A percentile compares a stretch with the other conserved stretches of the same genome.
phyloP scores from a whole-genome alignment of 2,888 invertebrate genomes.

The Eudasyphora cyanicolor region DNA sequence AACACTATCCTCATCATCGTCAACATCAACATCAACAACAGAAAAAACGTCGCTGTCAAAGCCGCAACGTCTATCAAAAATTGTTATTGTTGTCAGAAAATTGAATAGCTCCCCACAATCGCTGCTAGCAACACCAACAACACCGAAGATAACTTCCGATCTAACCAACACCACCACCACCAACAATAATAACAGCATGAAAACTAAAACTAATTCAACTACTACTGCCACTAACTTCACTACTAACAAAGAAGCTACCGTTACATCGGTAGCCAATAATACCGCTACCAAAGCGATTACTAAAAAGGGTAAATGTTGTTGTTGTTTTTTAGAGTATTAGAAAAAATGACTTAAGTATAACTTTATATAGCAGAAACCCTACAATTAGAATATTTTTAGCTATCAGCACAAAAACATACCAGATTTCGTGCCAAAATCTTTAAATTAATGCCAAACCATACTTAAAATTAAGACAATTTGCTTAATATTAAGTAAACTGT shows the following conservation, averaged over 20 bases:
- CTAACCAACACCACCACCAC: conserved; percentile 5
- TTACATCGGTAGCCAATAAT: conserved; percentile 1
- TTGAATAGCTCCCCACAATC: conserved; percentile 38
- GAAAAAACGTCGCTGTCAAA: conserved; percentile 33
- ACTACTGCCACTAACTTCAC: conserved; percentile 51
- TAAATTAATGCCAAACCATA: too few species aligned
- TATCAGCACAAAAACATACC: neutral
- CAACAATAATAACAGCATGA: too few species aligned
- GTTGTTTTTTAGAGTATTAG: conserved; percentile 9
- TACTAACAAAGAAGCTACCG: conserved; percentile 46
- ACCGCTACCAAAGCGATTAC: conserved; percentile 19
- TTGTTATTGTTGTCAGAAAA: conserved; percentile 62
- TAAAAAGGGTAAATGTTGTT: conserved; percentile 22
- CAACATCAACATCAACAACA: conserved; percentile 45
- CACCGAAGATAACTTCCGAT: conserved; percentile 32
- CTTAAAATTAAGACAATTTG: too few species aligned
- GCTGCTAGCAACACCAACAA: neutral
- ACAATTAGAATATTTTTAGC: neutral
- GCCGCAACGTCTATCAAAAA: conserved; percentile 54
- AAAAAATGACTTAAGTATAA: neutral
- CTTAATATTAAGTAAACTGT: too few species aligned
- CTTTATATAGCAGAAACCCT: too few species aligned
- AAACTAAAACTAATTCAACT: conserved; percentile 45
- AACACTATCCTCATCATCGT: neutral
- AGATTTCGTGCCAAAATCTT: too few species aligned